Percentiles rank a stretch among this genome's conserved stretches.
phyloP scores from a whole-genome alignment of 2,113 vertebrate genomes.

The Notarius quadriscutis region DNA sequence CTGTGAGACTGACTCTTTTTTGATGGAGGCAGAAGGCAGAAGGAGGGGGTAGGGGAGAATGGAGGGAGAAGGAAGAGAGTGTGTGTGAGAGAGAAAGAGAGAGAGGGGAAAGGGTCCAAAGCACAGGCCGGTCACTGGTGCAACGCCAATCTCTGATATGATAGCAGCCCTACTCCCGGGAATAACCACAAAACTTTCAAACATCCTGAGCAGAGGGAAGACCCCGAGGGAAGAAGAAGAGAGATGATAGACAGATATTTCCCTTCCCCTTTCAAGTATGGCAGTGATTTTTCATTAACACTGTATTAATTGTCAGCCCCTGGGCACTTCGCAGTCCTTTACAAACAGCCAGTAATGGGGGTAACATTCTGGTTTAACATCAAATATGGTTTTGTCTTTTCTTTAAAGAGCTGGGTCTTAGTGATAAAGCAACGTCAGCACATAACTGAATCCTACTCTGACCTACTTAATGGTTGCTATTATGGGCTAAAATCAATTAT shows the following conservation, averaged over 20 bases:
- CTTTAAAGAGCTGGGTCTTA: constrained; percentile 51
- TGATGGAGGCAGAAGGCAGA: constrained; percentile 99
- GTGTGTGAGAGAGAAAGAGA: constrained; percentile 9
- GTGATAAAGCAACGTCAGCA: constrained; percentile 55
- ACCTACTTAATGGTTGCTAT: constrained; percentile 70
- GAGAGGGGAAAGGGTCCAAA: constrained; percentile 62
- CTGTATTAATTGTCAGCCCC: constrained; percentile 44
- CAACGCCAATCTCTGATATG: constrained; percentile 98
- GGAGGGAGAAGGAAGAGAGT: constrained; percentile 14
- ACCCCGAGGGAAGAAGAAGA: constrained; percentile 45
- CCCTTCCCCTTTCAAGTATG: constrained; percentile 63
- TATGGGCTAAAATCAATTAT: constrained; percentile 68
- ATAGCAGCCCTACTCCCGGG: constrained; percentile 87
- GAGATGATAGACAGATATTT: constrained; percentile 50
- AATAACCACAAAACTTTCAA: constrained; percentile 89
- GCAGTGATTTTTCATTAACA: constrained; percentile 56
- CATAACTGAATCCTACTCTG: constrained; percentile 60
- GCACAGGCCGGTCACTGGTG: constrained; percentile 97
- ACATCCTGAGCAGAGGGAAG: constrained; percentile 76
- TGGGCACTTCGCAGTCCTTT: not conserved
- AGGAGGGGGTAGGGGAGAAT: constrained; percentile 59
- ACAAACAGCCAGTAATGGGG: not conserved
- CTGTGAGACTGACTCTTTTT: constrained; percentile 98
- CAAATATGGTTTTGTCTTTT: constrained; percentile 52
- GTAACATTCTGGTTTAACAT: constrained; percentile 5